Percentiles rank a stretch among this genome's conserved stretches.
These are phyloP conservation scores for Cervus canadensis DNA, from an alignment of 2,113 vertebrate species.

Conservation along the genomic window DNA sequence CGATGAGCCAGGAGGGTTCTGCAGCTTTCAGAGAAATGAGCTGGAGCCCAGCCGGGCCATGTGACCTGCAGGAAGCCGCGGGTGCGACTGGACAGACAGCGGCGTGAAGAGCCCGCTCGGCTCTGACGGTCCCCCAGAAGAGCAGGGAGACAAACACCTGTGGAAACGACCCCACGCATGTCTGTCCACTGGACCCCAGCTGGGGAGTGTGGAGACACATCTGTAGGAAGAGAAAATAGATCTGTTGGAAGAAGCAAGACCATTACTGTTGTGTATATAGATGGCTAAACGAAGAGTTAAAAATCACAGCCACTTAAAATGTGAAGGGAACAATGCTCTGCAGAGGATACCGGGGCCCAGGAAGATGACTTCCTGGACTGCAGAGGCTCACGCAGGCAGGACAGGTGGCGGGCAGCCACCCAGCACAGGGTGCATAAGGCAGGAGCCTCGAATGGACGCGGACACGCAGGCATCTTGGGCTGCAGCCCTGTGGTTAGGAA, in stretches of 20 bases:
- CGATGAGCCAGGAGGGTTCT: fast-evolving
- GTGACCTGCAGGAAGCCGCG: not conserved
- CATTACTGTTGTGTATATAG: fast-evolving
- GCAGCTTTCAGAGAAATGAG: not conserved
- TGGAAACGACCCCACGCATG: not conserved
- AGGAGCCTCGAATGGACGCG: fast-evolving
- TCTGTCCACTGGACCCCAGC: not conserved
- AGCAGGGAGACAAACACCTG: fast-evolving
- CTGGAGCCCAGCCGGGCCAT: not conserved
- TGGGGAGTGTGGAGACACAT: not conserved
- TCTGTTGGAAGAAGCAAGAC: not conserved
- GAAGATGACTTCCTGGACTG: not conserved
- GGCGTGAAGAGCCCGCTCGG: not conserved
- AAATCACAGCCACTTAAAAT: not conserved
- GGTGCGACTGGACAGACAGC: not conserved
- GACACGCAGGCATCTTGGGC: fast-evolving
- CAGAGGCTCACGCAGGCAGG: not conserved
- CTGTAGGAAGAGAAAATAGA: not conserved
- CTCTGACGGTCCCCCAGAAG: fast-evolving
- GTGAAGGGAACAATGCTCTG: fast-evolving
- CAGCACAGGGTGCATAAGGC: not conserved
- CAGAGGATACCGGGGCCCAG: not conserved
- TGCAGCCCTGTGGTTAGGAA: too few relatives aligned
- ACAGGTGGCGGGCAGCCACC: fast-evolving
- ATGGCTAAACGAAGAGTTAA: fast-evolving